phyloP scores from a whole-genome alignment of 2,113 vertebrate species.

The Hemiprocne comata region DNA sequence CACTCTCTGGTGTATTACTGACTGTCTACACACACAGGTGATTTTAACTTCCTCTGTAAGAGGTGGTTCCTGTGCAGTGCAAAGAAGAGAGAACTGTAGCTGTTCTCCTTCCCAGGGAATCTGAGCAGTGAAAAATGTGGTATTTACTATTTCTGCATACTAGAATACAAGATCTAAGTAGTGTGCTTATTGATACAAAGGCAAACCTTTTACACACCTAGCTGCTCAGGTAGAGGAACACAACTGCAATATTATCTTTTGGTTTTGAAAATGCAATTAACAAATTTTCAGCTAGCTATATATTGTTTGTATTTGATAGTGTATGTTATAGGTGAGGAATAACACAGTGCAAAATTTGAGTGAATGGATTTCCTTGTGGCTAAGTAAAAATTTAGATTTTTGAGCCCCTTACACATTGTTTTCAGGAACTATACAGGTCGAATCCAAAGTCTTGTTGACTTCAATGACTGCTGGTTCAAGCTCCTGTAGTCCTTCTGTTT shows the following conservation, averaged over 20 bases:
- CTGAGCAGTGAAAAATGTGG: neutral
- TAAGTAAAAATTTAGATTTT: neutral
- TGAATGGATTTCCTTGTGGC: neutral
- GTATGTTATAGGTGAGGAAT: neutral
- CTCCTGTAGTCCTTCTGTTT: neutral
- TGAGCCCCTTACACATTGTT: neutral
- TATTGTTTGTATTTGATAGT: neutral
- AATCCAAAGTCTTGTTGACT: neutral
- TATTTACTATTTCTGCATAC: neutral
- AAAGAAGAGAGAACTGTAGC: neutral
- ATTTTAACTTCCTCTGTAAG: neutral
- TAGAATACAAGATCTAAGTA: neutral
- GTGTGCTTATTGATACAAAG: neutral
- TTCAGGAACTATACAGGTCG: neutral
- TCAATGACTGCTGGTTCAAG: neutral
- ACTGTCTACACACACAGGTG: neutral
- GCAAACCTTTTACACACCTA: neutral
- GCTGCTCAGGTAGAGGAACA: neutral
- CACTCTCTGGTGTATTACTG: rapidly evolving
- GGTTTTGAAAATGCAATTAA: neutral
- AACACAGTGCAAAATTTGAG: neutral
- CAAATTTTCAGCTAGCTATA: neutral
- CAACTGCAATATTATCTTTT: neutral
- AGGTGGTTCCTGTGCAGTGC: neutral
- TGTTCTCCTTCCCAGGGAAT: neutral